Evolutionary conservation across 2,113 vertebrate species (phyloP), one percentile per base, ranked within the genome.

Genomic region (Aramus guarauna): DNA sequence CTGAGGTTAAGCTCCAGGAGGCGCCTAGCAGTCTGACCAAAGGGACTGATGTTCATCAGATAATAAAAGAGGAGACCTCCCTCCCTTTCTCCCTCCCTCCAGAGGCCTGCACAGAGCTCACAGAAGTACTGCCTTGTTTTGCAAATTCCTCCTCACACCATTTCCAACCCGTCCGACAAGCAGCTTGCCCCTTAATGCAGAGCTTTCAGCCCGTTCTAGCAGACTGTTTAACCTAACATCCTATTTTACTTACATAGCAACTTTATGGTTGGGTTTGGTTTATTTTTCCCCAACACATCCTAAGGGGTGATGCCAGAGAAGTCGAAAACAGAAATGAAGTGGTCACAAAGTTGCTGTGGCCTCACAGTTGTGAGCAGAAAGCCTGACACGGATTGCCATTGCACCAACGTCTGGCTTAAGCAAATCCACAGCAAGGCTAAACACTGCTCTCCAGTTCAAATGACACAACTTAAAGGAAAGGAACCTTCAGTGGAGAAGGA

Each of bases 21-120:
- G 92, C 92, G 55, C 85, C 94, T 92, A 92, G 81, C 94, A 95
- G 97, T 96, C 97, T 97, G 97, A 97, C 97, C 89, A 92, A 92
- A 95, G 91, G 96, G 84, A 91, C 96, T 96, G 94, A 97, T 97
- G 95, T 79, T 95, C 97, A 95, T 90, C 82, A 92, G 90, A 96
- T 96, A 95, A 85, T 95, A 91, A 87, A 94, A 87, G 41, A 83
- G 75, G 67, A 94, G 91, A 86, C 39, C 52, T 94, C 85, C 74
- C 64, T 90, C 64, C 64, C 55, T 73, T 24, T 55, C n/a, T 68
- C 58, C 39, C 80, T 94, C 45, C 17, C 67, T 29, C n/a, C 9
- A 3, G 45, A 90, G 58, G 45, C 81, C 81, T 94, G 81, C 58
- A 76, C 34, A 92, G 63, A 80, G 67, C 85, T 90, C 71, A 62